Conservation (phyloP, 2,888 invertebrate species). For the Drosophila affinis region DNA sequence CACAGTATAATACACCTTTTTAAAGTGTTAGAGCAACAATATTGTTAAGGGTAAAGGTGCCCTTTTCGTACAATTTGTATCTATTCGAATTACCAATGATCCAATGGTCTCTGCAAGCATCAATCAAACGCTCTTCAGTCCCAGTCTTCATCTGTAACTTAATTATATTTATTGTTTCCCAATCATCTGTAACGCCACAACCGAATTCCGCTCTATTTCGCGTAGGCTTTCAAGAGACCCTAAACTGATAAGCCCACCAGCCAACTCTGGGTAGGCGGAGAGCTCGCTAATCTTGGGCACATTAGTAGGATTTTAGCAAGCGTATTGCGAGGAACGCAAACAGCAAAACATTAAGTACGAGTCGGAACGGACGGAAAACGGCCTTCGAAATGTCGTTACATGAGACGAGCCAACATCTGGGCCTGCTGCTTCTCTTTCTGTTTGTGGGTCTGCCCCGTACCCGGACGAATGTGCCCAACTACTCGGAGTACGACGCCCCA, state of each 20-base stretch:
- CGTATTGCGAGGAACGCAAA: slow-evolving; percentile 47
- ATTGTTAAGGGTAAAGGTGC: too few relatives aligned
- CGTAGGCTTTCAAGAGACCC: slow-evolving; percentile 13
- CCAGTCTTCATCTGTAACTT: neutral
- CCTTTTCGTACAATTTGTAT: too few relatives aligned
- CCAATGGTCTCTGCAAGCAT: too few relatives aligned
- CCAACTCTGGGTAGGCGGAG: slow-evolving; percentile 41
- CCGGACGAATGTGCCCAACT: slow-evolving; percentile 18
- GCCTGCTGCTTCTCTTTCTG: slow-evolving; percentile 24
- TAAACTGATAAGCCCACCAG: slow-evolving; percentile 63
- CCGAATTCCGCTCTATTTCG: slow-evolving; percentile 16
- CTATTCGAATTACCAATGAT: too few relatives aligned
- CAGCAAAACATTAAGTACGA: neutral
- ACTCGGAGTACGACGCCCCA: slow-evolving; percentile 57
- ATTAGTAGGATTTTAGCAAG: slow-evolving; percentile 61
- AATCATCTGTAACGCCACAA: neutral
- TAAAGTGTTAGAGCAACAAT: too few relatives aligned
- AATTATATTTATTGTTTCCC: neutral
- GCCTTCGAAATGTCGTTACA: slow-evolving; percentile 35
- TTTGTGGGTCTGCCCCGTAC: slow-evolving; percentile 20
- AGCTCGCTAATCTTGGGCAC: slow-evolving; percentile 35
- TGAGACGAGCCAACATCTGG: slow-evolving; percentile 16
- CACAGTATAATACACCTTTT: too few relatives aligned
- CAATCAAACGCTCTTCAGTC: neutral
- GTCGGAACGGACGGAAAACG: too few relatives aligned